phyloP scores from a whole-genome alignment of 2,888 invertebrate genomes.

The Polymixis flavicincta region DNA sequence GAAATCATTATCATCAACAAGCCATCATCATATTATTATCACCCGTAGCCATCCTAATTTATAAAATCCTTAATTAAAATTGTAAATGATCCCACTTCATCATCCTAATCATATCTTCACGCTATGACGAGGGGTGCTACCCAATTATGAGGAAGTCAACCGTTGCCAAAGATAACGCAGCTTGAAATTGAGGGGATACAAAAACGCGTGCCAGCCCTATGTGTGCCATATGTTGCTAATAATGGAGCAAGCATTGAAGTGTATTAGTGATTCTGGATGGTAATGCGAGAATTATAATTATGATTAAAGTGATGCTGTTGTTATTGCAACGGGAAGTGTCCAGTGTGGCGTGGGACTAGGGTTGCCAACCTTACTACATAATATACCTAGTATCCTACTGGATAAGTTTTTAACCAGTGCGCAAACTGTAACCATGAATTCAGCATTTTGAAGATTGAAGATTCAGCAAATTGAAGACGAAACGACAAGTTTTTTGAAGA shows the following conservation, averaged over 20 bases:
- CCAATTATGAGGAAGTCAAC: conserved; percentile 73
- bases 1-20: not conserved
- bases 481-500: too few relatives aligned
- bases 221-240: conserved; percentile 52
- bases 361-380: too few relatives aligned
- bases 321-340: too few relatives aligned
- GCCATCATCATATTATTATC: not conserved
- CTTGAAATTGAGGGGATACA: conserved; percentile 56
- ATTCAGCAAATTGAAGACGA: too few relatives aligned
- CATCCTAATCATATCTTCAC: conserved; percentile 56
- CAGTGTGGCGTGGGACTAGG: too few relatives aligned
- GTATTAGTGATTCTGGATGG: conserved; percentile 15
- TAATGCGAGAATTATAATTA: not conserved
- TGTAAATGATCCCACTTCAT: conserved; percentile 52
- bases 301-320: not conserved
- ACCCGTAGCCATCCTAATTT: conserved; percentile 7
- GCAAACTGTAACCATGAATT: too few relatives aligned
- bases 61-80: conserved; percentile 58
- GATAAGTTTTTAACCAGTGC: too few relatives aligned
- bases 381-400: too few relatives aligned
- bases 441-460: too few relatives aligned
- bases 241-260: conserved; percentile 12
- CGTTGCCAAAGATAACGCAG: conserved; percentile 67
- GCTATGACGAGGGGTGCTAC: conserved; percentile 63
- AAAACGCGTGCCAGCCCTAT: conserved; percentile 32